Conservation (phyloP, 2,888 invertebrate species). For the Trissolcus brochymenae region DNA sequence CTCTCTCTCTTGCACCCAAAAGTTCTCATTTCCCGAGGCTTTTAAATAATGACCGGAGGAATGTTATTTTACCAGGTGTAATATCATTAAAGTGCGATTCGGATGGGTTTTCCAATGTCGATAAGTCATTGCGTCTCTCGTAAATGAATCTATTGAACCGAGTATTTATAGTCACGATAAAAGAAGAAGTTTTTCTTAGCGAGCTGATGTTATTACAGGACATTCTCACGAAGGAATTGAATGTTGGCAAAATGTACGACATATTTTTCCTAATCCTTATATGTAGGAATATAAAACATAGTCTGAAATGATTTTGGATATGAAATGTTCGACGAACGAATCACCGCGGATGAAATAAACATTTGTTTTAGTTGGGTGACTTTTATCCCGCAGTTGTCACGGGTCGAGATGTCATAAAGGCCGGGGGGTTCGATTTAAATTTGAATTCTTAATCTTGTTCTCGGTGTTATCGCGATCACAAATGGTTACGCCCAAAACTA, state of each 20-base stretch:
- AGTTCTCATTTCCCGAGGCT: no score
- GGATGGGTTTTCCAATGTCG: constrained; percentile 29
- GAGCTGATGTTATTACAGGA: constrained; percentile 39
- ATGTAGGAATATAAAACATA: background rate
- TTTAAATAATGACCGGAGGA: no score
- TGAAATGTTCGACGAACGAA: background rate
- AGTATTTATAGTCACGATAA: constrained; percentile 53
- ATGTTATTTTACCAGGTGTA: constrained; percentile 11
- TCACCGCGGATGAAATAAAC: no score
- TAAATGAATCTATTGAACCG: constrained; percentile 51
- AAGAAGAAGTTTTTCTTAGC: constrained; percentile 50
- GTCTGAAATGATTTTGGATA: background rate
- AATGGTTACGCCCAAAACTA: constrained; percentile 72
- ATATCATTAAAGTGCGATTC: constrained; percentile 35
- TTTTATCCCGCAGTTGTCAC: background rate
- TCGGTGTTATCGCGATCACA: constrained; percentile 56
- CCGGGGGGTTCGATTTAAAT: constrained; percentile 22
- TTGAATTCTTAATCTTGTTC: constrained; percentile 38
- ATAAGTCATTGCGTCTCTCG: constrained; percentile 43
- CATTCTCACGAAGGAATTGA: constrained; percentile 44
- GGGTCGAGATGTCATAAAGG: background rate
- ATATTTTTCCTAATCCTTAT: constrained; percentile 34
- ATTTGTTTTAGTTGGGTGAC: no score
- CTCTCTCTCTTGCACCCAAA: no score
- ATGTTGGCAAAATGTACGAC: constrained; percentile 45